phyloP scores from a whole-genome alignment of 2,113 vertebrate genomes.

The Scolopax mira region DNA sequence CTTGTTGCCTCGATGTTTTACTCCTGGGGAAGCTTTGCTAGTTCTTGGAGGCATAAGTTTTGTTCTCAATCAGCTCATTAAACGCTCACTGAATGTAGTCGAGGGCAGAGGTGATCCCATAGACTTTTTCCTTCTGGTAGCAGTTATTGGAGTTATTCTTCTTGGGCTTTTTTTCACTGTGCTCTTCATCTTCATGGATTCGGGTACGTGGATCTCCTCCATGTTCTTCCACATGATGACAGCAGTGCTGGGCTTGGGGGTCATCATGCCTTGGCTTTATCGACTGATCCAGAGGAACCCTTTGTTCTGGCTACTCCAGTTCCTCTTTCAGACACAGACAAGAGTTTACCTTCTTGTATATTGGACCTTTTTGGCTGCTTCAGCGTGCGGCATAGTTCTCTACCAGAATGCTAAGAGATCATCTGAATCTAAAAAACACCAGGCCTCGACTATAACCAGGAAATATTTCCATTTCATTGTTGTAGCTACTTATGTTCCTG shows the following conservation, averaged over 20 bases:
- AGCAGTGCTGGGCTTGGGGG: constrained; percentile 86
- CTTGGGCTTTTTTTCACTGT: constrained; percentile 89
- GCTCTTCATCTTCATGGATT: constrained; percentile 96
- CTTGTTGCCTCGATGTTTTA: constrained; percentile 92
- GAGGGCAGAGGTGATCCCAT: constrained; percentile 86
- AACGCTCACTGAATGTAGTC: constrained; percentile 84
- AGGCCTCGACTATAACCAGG: constrained; percentile 85
- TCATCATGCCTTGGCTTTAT: constrained; percentile 93
- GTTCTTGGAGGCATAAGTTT: constrained; percentile 89
- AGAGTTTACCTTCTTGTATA: constrained; percentile 86
- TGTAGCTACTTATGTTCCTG: constrained; percentile 90
- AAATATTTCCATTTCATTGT: constrained; percentile 96
- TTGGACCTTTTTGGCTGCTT: constrained; percentile 82
- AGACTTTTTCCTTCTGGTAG: constrained; percentile 90
- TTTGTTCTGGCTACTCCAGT: constrained; percentile 90
- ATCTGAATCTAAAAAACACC: constrained; percentile 88
- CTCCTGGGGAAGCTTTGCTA: constrained; percentile 90
- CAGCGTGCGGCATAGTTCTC: constrained; percentile 85
- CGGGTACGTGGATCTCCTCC: constrained; percentile 92
- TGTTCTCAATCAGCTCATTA: constrained; percentile 95
- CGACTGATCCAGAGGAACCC: constrained; percentile 90
- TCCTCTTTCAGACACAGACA: constrained; percentile 80
- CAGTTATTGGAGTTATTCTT: constrained; percentile 84
- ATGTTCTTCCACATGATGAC: constrained; percentile 96
- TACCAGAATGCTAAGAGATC: constrained; percentile 88